Base-by-base conservation (phyloP, 2,888 invertebrate genomes). In the Liopterus haemorrhoidalis region DNA sequence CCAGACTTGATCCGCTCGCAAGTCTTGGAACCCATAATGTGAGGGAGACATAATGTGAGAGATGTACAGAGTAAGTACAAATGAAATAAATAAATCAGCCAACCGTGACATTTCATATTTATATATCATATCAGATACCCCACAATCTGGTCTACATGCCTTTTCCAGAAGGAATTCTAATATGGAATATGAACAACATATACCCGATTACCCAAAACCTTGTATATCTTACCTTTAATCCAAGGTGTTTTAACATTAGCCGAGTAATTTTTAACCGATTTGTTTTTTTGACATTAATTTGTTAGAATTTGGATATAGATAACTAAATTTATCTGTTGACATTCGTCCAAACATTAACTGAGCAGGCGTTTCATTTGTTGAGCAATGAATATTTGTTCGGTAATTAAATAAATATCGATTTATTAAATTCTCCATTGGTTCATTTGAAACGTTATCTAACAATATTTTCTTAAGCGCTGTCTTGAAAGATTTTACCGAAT, bases 401-500 rank as follows among this genome's bases (percentile, higher is more conserved):
- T 52, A 49, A 42, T 46, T 35, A 46, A 50, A 50, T 32, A 52
- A 40, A 49, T 41, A 51, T 31, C 14, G 35, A 11, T 12, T 28
- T 31, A 52, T 20, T 12, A 19, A 27, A 11, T 2, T 38, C 18
- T 38, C 41, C 8, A 40, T 21, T 27, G 32, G 40, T 25, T 28
- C 16, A 51, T 45, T 33, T 5, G 4, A 6, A 20, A 27, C 38
- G 15, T 18, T 30, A 18, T 31, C 11, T 16, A 11, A 12, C n/a
- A 52, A 19, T 8, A 38, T 22, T 22, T 44, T 53, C 25, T 41
- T 42, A 19, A 51, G 28, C n/a, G 41, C 50, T 22, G 27, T 44
- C 48, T 53, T 50, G 8, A 44, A 14, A 8, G 35, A 49, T 46
- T 53, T 53, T 20, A 54, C 53, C 5, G 48, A 27, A 38, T 53